Evolutionary conservation across 1,140 invertebrate genomes (phyloP).

Genomic region (Lucilia cuprina): DNA sequence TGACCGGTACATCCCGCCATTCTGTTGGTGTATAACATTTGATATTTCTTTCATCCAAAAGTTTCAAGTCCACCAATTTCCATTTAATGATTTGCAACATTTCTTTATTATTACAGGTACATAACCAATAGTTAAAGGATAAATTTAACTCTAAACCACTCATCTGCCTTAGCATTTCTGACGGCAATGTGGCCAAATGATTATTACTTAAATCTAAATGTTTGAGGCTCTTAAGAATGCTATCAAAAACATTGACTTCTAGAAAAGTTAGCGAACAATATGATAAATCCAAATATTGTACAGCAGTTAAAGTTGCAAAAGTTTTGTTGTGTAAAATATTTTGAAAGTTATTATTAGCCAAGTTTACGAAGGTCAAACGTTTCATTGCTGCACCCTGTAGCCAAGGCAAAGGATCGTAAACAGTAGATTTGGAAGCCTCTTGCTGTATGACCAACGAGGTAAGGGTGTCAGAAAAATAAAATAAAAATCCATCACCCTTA

Average conservation of each 20-base stretch:
- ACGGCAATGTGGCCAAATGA: conserved; percentile 15
- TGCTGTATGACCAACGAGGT: background rate
- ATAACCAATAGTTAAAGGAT: conserved; percentile 26
- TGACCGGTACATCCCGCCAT: background rate
- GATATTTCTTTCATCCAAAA: background rate
- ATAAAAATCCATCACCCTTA: conserved; percentile 17
- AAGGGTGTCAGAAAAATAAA: conserved; percentile 18
- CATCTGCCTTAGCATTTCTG: background rate
- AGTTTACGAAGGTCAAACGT: background rate
- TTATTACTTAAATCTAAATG: conserved; percentile 35
- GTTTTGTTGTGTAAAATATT: background rate
- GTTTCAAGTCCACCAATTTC: background rate
- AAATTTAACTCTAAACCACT: background rate
- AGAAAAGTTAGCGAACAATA: conserved; percentile 15
- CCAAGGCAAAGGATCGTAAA: conserved; percentile 29
- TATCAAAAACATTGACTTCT: background rate
- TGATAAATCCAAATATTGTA: background rate
- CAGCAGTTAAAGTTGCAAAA: background rate
- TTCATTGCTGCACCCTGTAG: background rate
- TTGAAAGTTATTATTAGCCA: conserved; percentile 31
- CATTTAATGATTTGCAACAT: conserved; percentile 23
- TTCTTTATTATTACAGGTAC: conserved; percentile 34
- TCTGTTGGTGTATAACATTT: conserved; percentile 17
- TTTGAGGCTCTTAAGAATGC: background rate
- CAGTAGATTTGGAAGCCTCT: background rate